Evolutionary conservation across 2,888 invertebrate genomes (phyloP).

Genomic region (Eudemis profundana): DNA sequence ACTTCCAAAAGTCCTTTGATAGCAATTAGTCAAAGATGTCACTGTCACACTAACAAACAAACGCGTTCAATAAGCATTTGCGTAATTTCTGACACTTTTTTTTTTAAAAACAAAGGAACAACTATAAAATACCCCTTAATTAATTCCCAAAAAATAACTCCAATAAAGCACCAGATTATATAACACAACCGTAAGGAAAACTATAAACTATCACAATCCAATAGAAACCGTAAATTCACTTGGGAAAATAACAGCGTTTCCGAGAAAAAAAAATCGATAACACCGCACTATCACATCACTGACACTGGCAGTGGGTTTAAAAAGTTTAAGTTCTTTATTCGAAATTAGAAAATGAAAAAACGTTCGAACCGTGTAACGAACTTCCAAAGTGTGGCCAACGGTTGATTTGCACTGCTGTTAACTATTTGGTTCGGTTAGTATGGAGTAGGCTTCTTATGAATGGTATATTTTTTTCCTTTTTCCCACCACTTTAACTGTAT

Average conservation of each 20-base stretch:
- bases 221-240: slow-evolving; percentile 13
- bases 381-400: slow-evolving; percentile 48
- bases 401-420: slow-evolving; percentile 37
- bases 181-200: slow-evolving; percentile 13
- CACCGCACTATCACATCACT: slow-evolving; percentile 40
- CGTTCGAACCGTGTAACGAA: slow-evolving; percentile 48
- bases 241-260: slow-evolving; percentile 4
- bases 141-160: background rate
- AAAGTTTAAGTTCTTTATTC: slow-evolving; percentile 38
- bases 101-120: background rate
- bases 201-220: slow-evolving; percentile 1
- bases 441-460: slow-evolving; percentile 33
- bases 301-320: slow-evolving; percentile 11
- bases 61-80: background rate
- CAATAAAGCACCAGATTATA: background rate
- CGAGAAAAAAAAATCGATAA: slow-evolving; percentile 41
- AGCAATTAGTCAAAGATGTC: background rate
- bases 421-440: slow-evolving; percentile 38
- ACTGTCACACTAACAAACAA: background rate
- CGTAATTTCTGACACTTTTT: background rate
- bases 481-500: background rate
- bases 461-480: background rate
- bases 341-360: slow-evolving; percentile 43
- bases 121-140: background rate
- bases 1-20: background rate